Percentiles rank a stretch among this genome's conserved stretches.
Evolutionary conservation across 2,888 invertebrate species (phyloP).

Genomic region (Candidula unifasciata): DNA sequence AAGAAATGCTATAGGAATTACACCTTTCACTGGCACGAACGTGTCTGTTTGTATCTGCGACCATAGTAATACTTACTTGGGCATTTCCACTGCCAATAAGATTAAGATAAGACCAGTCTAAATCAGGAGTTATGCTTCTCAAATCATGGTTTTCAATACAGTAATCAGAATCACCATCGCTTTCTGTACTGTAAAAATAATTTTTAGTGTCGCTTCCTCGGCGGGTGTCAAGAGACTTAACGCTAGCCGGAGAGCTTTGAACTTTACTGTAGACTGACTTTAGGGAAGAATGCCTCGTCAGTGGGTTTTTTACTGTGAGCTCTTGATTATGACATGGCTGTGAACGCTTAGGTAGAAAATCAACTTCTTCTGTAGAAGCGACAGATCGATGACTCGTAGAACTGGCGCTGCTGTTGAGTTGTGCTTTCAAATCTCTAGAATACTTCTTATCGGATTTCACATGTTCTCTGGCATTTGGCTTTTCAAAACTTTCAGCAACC

Average conservation of each 20-base stretch:
- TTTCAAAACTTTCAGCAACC: neutral
- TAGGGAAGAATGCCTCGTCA: neutral
- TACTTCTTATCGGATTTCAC: neutral
- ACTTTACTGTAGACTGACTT: slow-evolving; percentile 14
- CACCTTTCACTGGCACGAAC: too few species aligned
- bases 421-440: neutral
- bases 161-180: slow-evolving; percentile 38
- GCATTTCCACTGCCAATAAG: slow-evolving; percentile 18
- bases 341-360: neutral
- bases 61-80: neutral
- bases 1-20: too few species aligned
- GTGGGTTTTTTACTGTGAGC: neutral
- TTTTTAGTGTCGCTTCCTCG: neutral
- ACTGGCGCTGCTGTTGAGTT: too few species aligned
- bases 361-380: neutral
- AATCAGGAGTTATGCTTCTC: slow-evolving; percentile 31
- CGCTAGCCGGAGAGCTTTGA: slow-evolving; percentile 6
- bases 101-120: slow-evolving; percentile 46
- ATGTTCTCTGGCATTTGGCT: too few species aligned
- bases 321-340: neutral
- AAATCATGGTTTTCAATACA: neutral
- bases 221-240: neutral
- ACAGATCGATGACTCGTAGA: too few species aligned
- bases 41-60: neutral
- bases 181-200: slow-evolving; percentile 35